These are phyloP conservation scores for Nasonia longicornis DNA, from an alignment of 1,140 invertebrate species.

Conservation along the genomic window DNA sequence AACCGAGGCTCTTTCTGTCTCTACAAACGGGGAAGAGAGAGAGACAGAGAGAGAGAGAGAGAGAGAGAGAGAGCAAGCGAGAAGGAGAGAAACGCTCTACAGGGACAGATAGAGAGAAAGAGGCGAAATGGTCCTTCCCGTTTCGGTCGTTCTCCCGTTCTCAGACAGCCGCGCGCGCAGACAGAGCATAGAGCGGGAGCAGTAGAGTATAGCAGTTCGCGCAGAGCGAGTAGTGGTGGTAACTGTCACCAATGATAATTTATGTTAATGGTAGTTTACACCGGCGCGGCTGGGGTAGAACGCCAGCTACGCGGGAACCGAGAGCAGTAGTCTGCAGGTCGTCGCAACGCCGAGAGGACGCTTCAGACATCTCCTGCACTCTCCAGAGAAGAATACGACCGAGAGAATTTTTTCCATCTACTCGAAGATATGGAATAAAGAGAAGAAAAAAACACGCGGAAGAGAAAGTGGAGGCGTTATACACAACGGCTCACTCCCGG, in stretches of 20 bases:
- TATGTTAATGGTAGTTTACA: constrained; percentile 69
- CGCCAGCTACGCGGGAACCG: constrained; percentile 11
- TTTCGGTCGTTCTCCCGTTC: constrained; percentile 5
- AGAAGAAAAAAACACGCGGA: constrained; percentile 2
- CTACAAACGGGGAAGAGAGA: neutral
- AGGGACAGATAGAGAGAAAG: neutral
- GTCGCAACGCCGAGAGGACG: constrained; percentile 62
- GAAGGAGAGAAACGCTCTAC: neutral
- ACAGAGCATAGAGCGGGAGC: neutral
- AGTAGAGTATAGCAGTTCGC: neutral
- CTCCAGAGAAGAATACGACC: neutral
- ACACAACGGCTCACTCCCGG: constrained; percentile 37
- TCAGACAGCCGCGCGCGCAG: neutral
- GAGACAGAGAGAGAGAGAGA: neutral
- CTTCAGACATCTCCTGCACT: neutral
- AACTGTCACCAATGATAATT: constrained; percentile 70
- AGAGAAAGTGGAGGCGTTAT: constrained; percentile 38
- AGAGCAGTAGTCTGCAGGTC: constrained; percentile 66
- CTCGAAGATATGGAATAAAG: constrained; percentile 19
- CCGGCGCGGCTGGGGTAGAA: constrained; percentile 51
- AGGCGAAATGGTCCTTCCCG: constrained; percentile 24
- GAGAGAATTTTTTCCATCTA: neutral
- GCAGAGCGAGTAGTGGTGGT: constrained; percentile 55
- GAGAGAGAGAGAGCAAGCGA: neutral
- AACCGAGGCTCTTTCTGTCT: neutral